Evolutionary conservation across 2,888 invertebrate genomes (phyloP).

Genomic region (Tenthredo mesomela): DNA sequence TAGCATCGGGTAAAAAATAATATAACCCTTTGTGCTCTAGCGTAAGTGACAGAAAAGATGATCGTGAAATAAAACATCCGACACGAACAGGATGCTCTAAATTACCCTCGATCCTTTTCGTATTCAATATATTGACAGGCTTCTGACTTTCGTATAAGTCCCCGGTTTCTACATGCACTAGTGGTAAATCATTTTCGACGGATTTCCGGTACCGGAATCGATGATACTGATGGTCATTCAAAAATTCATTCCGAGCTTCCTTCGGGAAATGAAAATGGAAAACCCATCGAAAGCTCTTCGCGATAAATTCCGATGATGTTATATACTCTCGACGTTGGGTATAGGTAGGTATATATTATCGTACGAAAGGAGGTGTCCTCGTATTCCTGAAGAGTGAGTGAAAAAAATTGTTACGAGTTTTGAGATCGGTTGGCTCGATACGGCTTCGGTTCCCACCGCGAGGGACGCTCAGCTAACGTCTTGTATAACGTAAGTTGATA

Average conservation of each 20-base stretch:
- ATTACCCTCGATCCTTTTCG: conserved; percentile 40
- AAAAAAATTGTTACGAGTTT: conserved; percentile 50
- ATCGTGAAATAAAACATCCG: conserved; percentile 32
- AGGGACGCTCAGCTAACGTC: conserved; percentile 76
- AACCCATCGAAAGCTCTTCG: neutral
- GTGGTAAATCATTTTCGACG: conserved; percentile 24
- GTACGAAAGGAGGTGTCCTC: conserved; percentile 53
- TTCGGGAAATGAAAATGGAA: neutral
- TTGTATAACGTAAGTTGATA: conserved; percentile 65
- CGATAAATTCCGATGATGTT: neutral
- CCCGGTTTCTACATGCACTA: neutral
- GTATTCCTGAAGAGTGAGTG: conserved; percentile 53
- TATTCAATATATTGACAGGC: conserved; percentile 44
- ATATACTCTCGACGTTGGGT: neutral
- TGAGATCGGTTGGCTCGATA: conserved; percentile 57
- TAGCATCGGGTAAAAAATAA: neutral
- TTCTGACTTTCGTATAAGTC: neutral
- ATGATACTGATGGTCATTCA: neutral
- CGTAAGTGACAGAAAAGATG: conserved; percentile 2
- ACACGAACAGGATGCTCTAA: conserved; percentile 51
- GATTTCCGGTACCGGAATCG: conserved; percentile 20
- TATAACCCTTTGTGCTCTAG: conserved; percentile 1
- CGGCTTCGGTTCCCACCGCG: conserved; percentile 78
- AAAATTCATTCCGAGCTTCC: neutral
- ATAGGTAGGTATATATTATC: neutral